Evolutionary conservation across 2,113 vertebrate genomes (phyloP).

Genomic region (Varanus salvator): DNA sequence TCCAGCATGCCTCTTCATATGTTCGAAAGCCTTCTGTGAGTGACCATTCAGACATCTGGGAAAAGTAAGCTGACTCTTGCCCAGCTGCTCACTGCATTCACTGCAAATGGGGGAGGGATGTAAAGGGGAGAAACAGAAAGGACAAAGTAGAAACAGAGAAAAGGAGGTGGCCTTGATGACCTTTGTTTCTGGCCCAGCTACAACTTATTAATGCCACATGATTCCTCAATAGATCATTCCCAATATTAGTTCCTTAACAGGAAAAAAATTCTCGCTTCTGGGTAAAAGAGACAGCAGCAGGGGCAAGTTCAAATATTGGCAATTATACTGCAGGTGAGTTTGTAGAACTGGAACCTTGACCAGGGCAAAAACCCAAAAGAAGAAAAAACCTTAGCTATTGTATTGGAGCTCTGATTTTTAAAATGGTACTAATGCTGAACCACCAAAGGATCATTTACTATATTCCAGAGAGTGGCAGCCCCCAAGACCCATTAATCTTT

Average conservation of each 20-base stretch:
- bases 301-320: background rate
- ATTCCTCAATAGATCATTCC: background rate
- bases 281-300: background rate
- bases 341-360: background rate
- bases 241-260: background rate
- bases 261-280: background rate
- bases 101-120: background rate
- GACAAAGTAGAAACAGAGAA: background rate
- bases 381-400: background rate
- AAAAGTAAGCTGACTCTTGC: no score
- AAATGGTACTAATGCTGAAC: background rate
- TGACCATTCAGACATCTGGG: no score
- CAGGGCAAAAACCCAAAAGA: background rate
- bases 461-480: background rate
- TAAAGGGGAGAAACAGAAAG: background rate
- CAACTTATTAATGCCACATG: background rate
- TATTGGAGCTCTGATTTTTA: no score
- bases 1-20: no score
- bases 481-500: background rate
- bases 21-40: no score
- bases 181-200: background rate
- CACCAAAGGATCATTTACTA: background rate
- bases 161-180: background rate
- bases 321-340: background rate
- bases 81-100: background rate